Evolutionary conservation across 2,113 vertebrate genomes (phyloP), one percentile per base, ranked within the genome.

Genomic region (Polyodon spathula): DNA sequence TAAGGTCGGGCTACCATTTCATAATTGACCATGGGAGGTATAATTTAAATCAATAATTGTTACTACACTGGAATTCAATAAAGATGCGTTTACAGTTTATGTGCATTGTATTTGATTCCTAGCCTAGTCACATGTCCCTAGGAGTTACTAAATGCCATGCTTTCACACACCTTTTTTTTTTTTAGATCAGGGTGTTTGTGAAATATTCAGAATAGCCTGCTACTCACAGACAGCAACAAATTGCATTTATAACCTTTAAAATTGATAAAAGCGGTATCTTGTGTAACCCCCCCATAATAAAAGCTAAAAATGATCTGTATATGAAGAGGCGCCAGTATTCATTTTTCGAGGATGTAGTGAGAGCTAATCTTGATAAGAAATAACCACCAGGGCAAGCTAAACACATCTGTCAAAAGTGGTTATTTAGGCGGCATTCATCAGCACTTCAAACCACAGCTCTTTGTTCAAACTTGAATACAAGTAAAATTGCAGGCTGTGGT

Each of bases 91-190:
- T 71, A 65, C 14, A 66, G 75, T 75, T 84, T 75, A 70, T 79
- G 65, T 75, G 75, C 76, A 83, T 83, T 79, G 79, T 81, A 82
- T 84, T 86, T 82, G 75, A 81, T 85, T 84, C 82, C 80, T 73
- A 72, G 70, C 73, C 63, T 70, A 3, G 27, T 27, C 27, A 27
- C 2, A 3, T 27, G 27, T 2, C 27, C 27, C 27, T 27, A 1
- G 27, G 27, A 27, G 27, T 27, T 27, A 27, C 3, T 27, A 27
- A 27, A 27, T 27, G 27, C 27, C 27, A 27, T 2, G 27, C 3
- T 1, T 27, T 27, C 27, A 27, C 27, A 27, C 27, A 27, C 27
- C 27, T 27, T 27, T 27, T 27, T 27, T 27, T 27, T 27, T 27
- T 27, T 27, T 27, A 27, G 27, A 27, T 27, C 27, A 27, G 27